These are phyloP conservation scores for Phortica okadai DNA, from an alignment of 2,888 invertebrate species.

Conservation along the genomic window DNA sequence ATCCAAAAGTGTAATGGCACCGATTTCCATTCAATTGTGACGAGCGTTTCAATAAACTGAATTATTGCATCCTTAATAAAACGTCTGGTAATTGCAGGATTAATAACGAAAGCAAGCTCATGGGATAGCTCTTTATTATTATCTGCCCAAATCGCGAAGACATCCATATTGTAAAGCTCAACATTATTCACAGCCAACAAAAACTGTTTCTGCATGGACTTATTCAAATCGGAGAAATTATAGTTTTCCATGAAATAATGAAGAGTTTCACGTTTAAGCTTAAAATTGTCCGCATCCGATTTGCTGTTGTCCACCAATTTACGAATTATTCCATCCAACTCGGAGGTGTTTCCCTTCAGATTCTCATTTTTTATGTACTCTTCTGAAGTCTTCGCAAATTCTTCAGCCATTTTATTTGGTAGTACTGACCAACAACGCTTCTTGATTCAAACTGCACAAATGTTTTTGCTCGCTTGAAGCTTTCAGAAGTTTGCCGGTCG, in stretches of 20 bases:
- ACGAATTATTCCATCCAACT: neutral
- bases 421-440: no score
- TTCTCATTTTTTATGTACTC: constrained; percentile 12
- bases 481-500: no score
- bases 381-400: neutral
- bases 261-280: constrained; percentile 25
- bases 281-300: constrained; percentile 37
- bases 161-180: neutral
- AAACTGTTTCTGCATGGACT: neutral
- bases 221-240: neutral
- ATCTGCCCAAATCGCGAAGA: neutral
- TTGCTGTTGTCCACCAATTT: constrained; percentile 27
- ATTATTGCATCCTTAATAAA: neutral
- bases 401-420: neutral
- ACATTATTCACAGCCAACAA: constrained; percentile 3
- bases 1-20: constrained; percentile 6
- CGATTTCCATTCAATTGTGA: constrained; percentile 2
- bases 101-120: neutral
- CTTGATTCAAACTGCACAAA: no score
- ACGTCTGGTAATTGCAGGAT: neutral
- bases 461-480: no score
- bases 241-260: neutral
- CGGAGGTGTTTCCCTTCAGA: neutral
- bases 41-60: neutral
- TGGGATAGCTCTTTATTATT: neutral